These are phyloP conservation scores for Tetragonula clypearis DNA, from an alignment of 1,140 invertebrate species.

Conservation along the genomic window DNA sequence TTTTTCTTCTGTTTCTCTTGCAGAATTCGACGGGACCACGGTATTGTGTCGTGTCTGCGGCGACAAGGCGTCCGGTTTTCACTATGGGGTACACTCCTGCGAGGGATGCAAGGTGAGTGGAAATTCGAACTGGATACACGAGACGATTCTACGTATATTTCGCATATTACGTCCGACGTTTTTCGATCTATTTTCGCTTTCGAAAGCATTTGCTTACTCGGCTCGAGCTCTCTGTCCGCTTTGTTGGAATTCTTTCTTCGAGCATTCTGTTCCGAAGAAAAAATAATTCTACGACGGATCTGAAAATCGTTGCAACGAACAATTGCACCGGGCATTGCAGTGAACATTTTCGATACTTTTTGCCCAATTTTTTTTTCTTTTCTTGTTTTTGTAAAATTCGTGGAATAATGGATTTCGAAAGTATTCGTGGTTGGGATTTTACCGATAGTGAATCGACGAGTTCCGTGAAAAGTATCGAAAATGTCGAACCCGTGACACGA, in stretches of 20 bases:
- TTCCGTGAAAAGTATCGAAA: conserved; percentile 21
- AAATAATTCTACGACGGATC: neutral
- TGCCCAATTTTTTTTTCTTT: neutral
- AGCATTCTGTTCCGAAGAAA: neutral
- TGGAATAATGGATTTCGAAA: neutral
- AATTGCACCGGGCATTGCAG: neutral
- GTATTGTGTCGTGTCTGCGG: conserved; percentile 99
- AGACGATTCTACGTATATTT: neutral
- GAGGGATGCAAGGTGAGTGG: conserved; percentile 98
- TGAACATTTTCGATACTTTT: conserved; percentile 32
- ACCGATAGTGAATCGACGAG: neutral
- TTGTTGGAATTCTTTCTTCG: neutral
- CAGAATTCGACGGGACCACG: conserved; percentile 99
- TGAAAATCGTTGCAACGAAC: neutral
- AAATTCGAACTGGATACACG: neutral
- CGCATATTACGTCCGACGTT: neutral
- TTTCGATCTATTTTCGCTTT: conserved; percentile 10
- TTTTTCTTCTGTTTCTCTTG: conserved; percentile 83
- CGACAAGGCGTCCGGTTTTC: conserved; percentile 99
- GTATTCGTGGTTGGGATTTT: neutral
- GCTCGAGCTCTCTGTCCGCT: neutral
- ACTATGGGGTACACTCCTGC: conserved; percentile 99
- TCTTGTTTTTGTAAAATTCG: neutral
- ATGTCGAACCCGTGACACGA: conserved; percentile 16
- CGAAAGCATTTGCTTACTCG: neutral